These are phyloP conservation scores for Misgurnus mizolepis DNA, from an alignment of 2,113 vertebrate genomes.

Conservation along the genomic window DNA sequence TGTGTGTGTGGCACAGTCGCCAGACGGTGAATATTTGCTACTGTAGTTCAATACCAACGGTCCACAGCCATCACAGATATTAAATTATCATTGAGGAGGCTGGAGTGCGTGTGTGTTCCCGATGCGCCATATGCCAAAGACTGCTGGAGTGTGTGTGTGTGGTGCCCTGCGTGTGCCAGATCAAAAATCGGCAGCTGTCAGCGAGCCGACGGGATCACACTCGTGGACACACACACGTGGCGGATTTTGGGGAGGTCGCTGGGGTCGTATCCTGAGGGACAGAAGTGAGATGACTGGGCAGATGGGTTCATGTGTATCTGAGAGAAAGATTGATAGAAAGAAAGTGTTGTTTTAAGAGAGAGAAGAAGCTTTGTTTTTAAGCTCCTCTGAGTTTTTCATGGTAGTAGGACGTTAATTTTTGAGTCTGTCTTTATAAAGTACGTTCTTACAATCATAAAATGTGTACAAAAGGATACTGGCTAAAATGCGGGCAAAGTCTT, in stretches of 20 bases:
- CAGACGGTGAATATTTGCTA: slow-evolving; percentile 9
- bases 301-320: slow-evolving; percentile 35
- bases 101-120: slow-evolving; percentile 32
- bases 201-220: slow-evolving; percentile 32
- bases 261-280: slow-evolving; percentile 19
- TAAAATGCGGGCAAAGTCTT: not conserved
- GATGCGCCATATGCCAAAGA: slow-evolving; percentile 18
- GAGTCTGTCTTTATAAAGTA: not conserved
- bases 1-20: not conserved
- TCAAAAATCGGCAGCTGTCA: slow-evolving; percentile 23
- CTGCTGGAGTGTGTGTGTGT: slow-evolving; percentile 29
- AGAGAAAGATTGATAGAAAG: slow-evolving; percentile 12
- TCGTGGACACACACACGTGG: slow-evolving; percentile 33
- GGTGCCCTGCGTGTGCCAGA: slow-evolving; percentile 15
- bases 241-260: not conserved
- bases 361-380: slow-evolving; percentile 25
- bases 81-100: slow-evolving; percentile 24
- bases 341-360: slow-evolving; percentile 12
- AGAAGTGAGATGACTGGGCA: slow-evolving; percentile 43
- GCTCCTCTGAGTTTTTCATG: not conserved
- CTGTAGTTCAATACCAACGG: slow-evolving; percentile 22
- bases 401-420: not conserved
- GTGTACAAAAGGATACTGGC: not conserved
- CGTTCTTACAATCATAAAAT: not conserved
- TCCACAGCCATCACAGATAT: slow-evolving; percentile 6